A percentile compares a stretch with the other conserved stretches of the same genome.
Evolutionary conservation across 2,113 vertebrate species (phyloP).

Genomic region (Vimba vimba): DNA sequence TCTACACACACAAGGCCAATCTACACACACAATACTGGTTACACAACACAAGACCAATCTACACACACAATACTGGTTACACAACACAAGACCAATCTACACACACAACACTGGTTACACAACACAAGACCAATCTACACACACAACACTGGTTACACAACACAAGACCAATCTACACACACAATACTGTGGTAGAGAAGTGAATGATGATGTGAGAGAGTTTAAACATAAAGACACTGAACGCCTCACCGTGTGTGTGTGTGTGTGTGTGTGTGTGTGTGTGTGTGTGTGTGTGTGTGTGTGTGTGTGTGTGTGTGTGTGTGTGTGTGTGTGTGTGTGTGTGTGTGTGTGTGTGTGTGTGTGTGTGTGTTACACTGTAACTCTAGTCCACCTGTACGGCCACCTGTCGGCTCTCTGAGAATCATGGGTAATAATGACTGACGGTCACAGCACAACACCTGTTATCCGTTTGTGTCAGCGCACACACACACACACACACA

Average conservation of each 20-base stretch:
- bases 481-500: not conserved
- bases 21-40: no score
- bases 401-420: constrained; percentile 41
- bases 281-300: constrained; percentile 1
- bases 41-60: not conserved
- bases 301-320: not conserved
- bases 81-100: no score
- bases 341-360: not conserved
- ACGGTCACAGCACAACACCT: constrained; percentile 50
- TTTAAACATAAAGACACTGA: no score
- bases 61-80: no score
- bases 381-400: constrained; percentile 44
- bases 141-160: no score
- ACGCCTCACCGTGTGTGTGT: not conserved
- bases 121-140: no score
- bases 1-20: no score
- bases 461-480: constrained; percentile 12
- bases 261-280: constrained; percentile 9
- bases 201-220: not conserved
- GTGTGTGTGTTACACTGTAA: not conserved
- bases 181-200: not conserved
- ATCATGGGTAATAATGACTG: constrained; percentile 27
- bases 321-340: constrained; percentile 11
- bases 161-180: no score
- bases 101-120: no score